phyloP scores from a whole-genome alignment of 2,113 vertebrate species.

The Scomber colias region DNA sequence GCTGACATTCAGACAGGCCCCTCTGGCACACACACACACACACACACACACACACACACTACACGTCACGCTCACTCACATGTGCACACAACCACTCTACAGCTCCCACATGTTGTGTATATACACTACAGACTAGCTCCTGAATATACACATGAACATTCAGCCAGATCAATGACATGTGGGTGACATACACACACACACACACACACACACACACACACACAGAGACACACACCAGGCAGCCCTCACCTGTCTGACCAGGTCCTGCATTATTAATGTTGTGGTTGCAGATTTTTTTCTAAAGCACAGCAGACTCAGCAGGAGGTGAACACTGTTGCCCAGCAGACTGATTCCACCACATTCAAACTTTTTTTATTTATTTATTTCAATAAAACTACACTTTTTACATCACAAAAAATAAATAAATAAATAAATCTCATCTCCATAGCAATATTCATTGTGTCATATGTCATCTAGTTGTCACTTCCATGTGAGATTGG shows the following conservation, averaged over 20 bases:
- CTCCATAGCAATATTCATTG: slow-evolving; percentile 46
- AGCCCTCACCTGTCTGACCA: slow-evolving; percentile 10
- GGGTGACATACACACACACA: neutral
- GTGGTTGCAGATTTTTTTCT: slow-evolving; percentile 19
- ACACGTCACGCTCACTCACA: neutral
- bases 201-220: neutral
- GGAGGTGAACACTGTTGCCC: neutral
- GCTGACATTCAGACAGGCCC: slow-evolving; percentile 63
- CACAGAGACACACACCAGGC: neutral
- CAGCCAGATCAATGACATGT: slow-evolving; percentile 39
- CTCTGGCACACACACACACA: slow-evolving; percentile 4
- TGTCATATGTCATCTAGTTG: slow-evolving; percentile 55
- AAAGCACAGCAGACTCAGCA: slow-evolving; percentile 30
- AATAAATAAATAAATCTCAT: slow-evolving; percentile 44
- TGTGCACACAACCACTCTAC: slow-evolving; percentile 16
- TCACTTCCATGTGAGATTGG: slow-evolving; percentile 55
- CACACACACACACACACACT: neutral
- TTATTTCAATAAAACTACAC: neutral
- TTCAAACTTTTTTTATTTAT: neutral
- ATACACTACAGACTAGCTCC: slow-evolving; percentile 18
- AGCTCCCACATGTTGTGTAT: slow-evolving; percentile 2
- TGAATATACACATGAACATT: slow-evolving; percentile 26
- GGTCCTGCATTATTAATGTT: slow-evolving; percentile 49
- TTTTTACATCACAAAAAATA: slow-evolving; percentile 3
- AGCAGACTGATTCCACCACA: slow-evolving; percentile 4